These are phyloP conservation scores for Platygyra sinensis DNA, from an alignment of 64 coral and sea anemone species.

Conservation along the genomic window DNA sequence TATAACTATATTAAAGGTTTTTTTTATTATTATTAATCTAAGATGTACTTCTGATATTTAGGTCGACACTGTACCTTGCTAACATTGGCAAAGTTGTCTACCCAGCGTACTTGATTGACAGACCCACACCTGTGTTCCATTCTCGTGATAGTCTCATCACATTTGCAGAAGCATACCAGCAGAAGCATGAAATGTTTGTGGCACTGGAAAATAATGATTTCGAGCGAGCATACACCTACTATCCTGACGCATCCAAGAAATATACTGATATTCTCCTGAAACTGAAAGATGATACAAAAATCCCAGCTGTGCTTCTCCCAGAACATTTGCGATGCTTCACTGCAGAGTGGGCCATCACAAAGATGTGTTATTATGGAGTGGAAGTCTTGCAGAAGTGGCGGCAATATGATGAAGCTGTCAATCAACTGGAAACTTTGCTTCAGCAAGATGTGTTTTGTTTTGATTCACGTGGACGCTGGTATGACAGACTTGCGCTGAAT, in stretches of 20 bases:
- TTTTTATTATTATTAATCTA: neutral
- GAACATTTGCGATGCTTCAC: slow-evolving; percentile 86
- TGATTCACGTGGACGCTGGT: slow-evolving; percentile 87
- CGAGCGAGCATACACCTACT: slow-evolving; percentile 68
- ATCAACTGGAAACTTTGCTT: slow-evolving; percentile 65
- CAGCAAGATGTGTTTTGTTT: slow-evolving; percentile 76
- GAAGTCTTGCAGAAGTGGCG: slow-evolving; percentile 93
- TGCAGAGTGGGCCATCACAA: slow-evolving; percentile 82
- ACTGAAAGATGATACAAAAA: neutral
- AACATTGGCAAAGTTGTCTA: slow-evolving; percentile 73
- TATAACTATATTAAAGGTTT: no score
- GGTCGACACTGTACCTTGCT: slow-evolving; percentile 77
- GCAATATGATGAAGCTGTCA: slow-evolving; percentile 79
- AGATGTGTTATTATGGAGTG: slow-evolving; percentile 94
- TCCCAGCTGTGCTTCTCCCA: slow-evolving; percentile 31
- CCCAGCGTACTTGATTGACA: slow-evolving; percentile 72
- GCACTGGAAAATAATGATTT: slow-evolving; percentile 66
- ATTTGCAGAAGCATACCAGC: slow-evolving; percentile 74
- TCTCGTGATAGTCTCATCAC: slow-evolving; percentile 64
- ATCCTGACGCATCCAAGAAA: slow-evolving; percentile 55
- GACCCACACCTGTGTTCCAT: slow-evolving; percentile 59
- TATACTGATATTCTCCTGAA: slow-evolving; percentile 54
- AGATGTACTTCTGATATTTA: slow-evolving; percentile 7
- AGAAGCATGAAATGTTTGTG: slow-evolving; percentile 77
- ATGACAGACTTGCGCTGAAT: slow-evolving; percentile 94